phyloP scores from a whole-genome alignment of 2,888 invertebrate genomes.

The Colostygia pectinataria region DNA sequence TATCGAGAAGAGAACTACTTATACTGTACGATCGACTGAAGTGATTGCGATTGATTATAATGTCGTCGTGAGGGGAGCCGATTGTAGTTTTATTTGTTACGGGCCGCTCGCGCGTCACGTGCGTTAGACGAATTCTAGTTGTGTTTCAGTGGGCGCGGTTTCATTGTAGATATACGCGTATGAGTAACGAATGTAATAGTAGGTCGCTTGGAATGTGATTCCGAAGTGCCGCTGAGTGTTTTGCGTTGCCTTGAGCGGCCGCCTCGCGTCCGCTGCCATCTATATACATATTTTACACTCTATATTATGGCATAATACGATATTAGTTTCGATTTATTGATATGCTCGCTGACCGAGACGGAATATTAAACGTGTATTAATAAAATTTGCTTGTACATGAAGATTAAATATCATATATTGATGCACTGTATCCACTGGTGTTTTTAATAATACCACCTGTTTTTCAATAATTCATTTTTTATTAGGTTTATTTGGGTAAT shows the following conservation, averaged over 20 bases:
- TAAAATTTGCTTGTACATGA: slow-evolving; percentile 90
- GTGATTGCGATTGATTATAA: slow-evolving; percentile 71
- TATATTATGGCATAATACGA: slow-evolving; percentile 83
- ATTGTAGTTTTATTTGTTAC: slow-evolving; percentile 68
- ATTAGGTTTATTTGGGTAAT: slow-evolving; percentile 79
- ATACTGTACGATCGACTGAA: slow-evolving; percentile 75
- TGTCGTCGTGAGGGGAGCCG: slow-evolving; percentile 59
- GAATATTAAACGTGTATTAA: slow-evolving; percentile 79
- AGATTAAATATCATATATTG: slow-evolving; percentile 90
- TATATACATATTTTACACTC: slow-evolving; percentile 73
- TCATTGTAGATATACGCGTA: slow-evolving; percentile 51
- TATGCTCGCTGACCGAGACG: slow-evolving; percentile 62
- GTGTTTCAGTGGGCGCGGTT: slow-evolving; percentile 33
- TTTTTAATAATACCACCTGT: slow-evolving; percentile 80
- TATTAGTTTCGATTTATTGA: slow-evolving; percentile 66
- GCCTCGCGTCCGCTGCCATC: slow-evolving; percentile 56
- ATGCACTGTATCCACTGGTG: slow-evolving; percentile 85
- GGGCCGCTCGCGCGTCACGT: slow-evolving; percentile 44
- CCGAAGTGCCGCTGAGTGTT: slow-evolving; percentile 62
- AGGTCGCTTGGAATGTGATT: slow-evolving; percentile 77
- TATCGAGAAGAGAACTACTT: slow-evolving; percentile 75
- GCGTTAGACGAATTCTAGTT: slow-evolving; percentile 62
- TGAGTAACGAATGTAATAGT: slow-evolving; percentile 49
- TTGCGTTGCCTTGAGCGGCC: slow-evolving; percentile 63
- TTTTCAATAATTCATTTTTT: slow-evolving; percentile 63